Conservation (phyloP, 1,140 invertebrate genomes). For the Mylabris phalerata region DNA sequence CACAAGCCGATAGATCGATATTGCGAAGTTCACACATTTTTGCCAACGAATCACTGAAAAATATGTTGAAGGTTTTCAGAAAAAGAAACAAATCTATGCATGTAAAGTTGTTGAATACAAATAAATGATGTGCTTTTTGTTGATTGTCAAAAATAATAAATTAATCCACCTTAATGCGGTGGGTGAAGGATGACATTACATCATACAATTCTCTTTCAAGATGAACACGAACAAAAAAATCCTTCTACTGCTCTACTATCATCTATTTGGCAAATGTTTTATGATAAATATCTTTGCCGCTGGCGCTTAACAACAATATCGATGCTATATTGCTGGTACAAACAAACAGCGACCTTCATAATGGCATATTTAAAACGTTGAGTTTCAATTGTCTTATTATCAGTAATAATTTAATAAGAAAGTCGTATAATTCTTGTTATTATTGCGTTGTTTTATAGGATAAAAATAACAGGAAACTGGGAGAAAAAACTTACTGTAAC, state of each 20-base stretch:
- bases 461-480: not conserved
- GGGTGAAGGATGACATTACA: not conserved
- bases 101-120: no score
- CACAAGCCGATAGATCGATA: constrained; percentile 53
- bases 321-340: no score
- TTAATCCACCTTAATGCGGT: no score
- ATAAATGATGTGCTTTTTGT: no score
- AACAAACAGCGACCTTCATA: no score
- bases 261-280: no score
- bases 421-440: not conserved
- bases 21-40: constrained; percentile 53
- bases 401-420: constrained; percentile 3
- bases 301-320: no score
- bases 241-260: not conserved
- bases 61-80: not conserved
- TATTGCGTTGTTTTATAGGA: no score
- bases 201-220: not conserved
- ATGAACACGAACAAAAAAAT: not conserved
- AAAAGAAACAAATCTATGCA: no score
- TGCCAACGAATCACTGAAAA: constrained; percentile 47
- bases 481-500: constrained; percentile 55
- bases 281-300: no score
- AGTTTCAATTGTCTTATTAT: constrained; percentile 1
- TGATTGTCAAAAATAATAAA: no score
- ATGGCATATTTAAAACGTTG: not conserved